These are phyloP conservation scores for Drosophila parabipectinata DNA, from an alignment of 1,140 invertebrate species.

Conservation along the genomic window DNA sequence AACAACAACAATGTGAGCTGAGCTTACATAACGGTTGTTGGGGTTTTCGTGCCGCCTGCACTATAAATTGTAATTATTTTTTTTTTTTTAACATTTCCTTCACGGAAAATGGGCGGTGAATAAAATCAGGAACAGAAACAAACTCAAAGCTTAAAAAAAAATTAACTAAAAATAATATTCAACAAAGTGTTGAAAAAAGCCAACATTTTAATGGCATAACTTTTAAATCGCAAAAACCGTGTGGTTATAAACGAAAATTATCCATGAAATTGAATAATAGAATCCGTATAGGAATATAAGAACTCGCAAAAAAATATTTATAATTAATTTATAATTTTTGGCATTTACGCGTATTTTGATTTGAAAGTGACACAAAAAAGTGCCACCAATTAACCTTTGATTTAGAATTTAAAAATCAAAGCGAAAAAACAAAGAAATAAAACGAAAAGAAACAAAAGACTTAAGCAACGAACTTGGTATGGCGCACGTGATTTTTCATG, in stretches of 20 bases:
- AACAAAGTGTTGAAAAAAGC: neutral
- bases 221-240: too few species aligned
- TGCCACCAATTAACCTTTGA: neutral
- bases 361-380: too few species aligned
- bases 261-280: slow-evolving; percentile 1
- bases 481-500: slow-evolving; percentile 21
- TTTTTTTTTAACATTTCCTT: slow-evolving; percentile 39
- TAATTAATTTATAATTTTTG: neutral
- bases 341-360: neutral
- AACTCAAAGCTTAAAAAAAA: neutral
- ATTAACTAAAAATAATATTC: neutral
- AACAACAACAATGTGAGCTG: slow-evolving; percentile 33
- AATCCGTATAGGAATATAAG: neutral
- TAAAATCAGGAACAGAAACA: slow-evolving; percentile 1
- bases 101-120: slow-evolving; percentile 18
- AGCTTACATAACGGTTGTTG: slow-evolving; percentile 44
- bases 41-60: slow-evolving; percentile 25
- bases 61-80: slow-evolving; percentile 58
- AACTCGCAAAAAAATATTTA: neutral
- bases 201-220: neutral
- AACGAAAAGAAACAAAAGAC: slow-evolving; percentile 61
- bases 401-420: neutral
- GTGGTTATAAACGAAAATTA: neutral
- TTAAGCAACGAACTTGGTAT: slow-evolving; percentile 65
- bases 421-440: neutral